Evolutionary conservation across 1,140 invertebrate genomes (phyloP).

Genomic region (honey bee (Apis mellifera)): DNA sequence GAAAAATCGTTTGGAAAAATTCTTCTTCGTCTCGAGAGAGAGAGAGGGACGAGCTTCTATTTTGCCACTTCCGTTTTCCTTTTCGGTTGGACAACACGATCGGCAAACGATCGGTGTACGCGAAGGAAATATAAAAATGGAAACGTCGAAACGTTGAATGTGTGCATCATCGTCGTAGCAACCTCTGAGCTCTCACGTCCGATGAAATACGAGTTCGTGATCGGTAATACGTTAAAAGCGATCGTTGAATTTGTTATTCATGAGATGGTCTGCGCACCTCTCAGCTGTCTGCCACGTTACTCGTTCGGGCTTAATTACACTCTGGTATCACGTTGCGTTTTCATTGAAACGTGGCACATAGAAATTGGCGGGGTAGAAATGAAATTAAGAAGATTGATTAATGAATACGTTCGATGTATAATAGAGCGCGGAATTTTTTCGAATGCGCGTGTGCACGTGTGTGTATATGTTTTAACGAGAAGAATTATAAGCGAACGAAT

Average conservation of each 20-base stretch:
- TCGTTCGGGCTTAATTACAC: constrained; percentile 5
- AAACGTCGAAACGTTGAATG: not conserved
- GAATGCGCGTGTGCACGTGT: no score
- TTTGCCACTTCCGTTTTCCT: not conserved
- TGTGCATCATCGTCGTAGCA: not conserved
- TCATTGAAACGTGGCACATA: not conserved
- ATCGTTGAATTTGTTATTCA: constrained; percentile 43
- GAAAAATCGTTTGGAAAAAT: not conserved
- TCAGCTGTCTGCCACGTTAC: not conserved
- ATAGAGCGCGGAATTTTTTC: not conserved
- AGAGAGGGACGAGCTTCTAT: not conserved
- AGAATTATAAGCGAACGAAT: no score
- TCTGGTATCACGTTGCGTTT: not conserved
- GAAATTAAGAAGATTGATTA: not conserved
- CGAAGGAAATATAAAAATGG: constrained; percentile 4
- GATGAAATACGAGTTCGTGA: not conserved
- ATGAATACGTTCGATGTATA: not conserved
- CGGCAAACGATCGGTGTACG: no score
- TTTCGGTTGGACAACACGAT: no score
- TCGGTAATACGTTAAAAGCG: constrained; percentile 38
- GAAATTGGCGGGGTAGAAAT: not conserved
- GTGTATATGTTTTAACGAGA: no score
- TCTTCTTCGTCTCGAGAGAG: not conserved
- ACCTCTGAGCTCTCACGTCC: not conserved
- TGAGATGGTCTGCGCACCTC: not conserved